phyloP scores from a whole-genome alignment of 64 coral and sea anemone genomes.

The Montipora sp. region DNA sequence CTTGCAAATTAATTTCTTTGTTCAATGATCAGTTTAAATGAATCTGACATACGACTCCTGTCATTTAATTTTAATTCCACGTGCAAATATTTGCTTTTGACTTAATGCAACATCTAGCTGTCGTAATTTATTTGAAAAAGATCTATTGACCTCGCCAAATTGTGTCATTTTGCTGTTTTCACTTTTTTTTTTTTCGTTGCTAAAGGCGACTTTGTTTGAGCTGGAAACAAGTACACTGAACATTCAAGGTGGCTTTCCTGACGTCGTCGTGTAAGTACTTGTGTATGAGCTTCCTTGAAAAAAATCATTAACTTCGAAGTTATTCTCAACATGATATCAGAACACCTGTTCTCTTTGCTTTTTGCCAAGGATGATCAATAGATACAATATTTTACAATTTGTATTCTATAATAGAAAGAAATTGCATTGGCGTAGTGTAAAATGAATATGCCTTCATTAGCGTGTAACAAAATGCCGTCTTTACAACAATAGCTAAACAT shows the following conservation, averaged over 20 bases:
- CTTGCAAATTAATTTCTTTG: conserved; percentile 9
- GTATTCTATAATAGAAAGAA: not conserved
- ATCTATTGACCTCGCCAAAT: not conserved
- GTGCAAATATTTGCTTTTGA: not conserved
- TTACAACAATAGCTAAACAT: no score
- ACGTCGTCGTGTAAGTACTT: not conserved
- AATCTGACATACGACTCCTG: not conserved
- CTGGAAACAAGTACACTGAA: not conserved
- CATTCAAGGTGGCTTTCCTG: not conserved
- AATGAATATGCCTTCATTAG: no score
- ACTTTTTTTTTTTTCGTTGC: not conserved
- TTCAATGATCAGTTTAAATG: not conserved
- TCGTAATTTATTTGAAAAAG: not conserved
- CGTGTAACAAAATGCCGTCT: no score
- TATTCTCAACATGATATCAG: not conserved
- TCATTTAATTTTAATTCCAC: not conserved
- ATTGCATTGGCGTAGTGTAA: no score
- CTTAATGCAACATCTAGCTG: not conserved
- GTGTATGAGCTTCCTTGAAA: not conserved
- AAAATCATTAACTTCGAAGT: not conserved
- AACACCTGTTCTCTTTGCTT: conserved; percentile 11
- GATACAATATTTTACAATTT: conserved; percentile 1
- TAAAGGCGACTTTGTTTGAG: not conserved
- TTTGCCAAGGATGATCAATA: not conserved
- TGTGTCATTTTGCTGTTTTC: no score